phyloP scores from a whole-genome alignment of 2,888 invertebrate species.

The Ceriagrion tenellum region DNA sequence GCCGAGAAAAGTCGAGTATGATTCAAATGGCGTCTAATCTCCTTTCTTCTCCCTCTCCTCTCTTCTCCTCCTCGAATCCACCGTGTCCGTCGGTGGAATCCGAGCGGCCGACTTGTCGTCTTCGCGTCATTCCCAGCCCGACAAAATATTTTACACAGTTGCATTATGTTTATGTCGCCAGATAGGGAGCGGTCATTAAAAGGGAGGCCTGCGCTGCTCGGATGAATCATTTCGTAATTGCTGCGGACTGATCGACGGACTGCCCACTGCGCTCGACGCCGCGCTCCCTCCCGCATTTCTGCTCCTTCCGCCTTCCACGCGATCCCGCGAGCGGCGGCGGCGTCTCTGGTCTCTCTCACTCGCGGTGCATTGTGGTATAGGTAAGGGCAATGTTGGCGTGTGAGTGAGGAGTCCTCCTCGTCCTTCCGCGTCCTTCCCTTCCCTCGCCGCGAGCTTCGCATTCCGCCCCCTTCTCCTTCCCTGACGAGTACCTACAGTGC shows the following conservation, averaged over 20 bases:
- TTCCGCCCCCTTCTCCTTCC: background rate
- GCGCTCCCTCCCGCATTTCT: background rate
- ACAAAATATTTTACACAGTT: background rate
- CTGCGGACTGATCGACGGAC: background rate
- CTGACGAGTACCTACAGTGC: background rate
- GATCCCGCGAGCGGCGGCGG: background rate
- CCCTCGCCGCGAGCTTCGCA: background rate
- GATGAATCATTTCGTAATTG: conserved; percentile 19
- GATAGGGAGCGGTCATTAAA: background rate
- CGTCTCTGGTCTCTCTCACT: background rate
- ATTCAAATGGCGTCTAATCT: background rate
- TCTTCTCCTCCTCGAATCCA: background rate
- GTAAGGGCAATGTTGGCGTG: background rate
- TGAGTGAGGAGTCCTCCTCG: background rate
- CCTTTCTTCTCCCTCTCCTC: background rate
- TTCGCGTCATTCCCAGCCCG: background rate
- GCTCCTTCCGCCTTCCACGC: conserved; percentile 8
- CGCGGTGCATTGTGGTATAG: background rate
- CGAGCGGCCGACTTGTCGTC: background rate
- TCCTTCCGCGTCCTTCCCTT: conserved; percentile 29
- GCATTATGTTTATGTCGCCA: background rate
- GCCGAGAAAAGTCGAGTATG: background rate
- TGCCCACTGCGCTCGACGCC: background rate
- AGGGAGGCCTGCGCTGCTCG: background rate
- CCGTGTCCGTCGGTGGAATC: background rate